A percentile compares a stretch with the other conserved stretches of the same genome.
phyloP scores from a whole-genome alignment of 2,113 vertebrate genomes.

The Mus pahari region DNA sequence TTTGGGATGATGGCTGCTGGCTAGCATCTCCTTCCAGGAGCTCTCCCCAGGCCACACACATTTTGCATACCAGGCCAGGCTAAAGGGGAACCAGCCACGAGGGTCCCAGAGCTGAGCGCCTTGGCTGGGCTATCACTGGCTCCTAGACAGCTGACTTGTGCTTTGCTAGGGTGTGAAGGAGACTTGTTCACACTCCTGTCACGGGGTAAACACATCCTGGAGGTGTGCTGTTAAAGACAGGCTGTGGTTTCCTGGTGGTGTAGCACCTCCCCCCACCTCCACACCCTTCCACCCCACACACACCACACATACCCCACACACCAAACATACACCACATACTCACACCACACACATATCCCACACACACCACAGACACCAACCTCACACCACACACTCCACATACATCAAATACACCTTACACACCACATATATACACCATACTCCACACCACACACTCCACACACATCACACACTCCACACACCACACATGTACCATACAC shows the following conservation, averaged over 20 bases:
- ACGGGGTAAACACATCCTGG: background rate
- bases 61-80: background rate
- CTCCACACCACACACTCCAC: too few relatives aligned
- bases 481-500: too few relatives aligned
- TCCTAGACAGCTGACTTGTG: background rate
- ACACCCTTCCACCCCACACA: too few relatives aligned
- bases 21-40: background rate
- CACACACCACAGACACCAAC: too few relatives aligned
- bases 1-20: background rate
- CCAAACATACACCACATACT: too few relatives aligned
- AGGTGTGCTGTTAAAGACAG: conserved; percentile 4
- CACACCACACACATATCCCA: background rate
- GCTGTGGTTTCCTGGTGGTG: conserved; percentile 40
- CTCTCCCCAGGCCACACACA: background rate
- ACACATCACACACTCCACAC: too few relatives aligned
- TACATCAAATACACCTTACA: too few relatives aligned
- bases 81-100: background rate
- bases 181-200: background rate
- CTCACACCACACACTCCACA: too few relatives aligned
- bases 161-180: conserved; percentile 34
- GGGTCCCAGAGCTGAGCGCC: background rate
- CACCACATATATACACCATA: too few relatives aligned
- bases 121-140: background rate
- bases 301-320: too few relatives aligned
- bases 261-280: background rate